Evolutionary conservation across 2,888 invertebrate species (phyloP).

Genomic region (Arrhopalites spinosus): DNA sequence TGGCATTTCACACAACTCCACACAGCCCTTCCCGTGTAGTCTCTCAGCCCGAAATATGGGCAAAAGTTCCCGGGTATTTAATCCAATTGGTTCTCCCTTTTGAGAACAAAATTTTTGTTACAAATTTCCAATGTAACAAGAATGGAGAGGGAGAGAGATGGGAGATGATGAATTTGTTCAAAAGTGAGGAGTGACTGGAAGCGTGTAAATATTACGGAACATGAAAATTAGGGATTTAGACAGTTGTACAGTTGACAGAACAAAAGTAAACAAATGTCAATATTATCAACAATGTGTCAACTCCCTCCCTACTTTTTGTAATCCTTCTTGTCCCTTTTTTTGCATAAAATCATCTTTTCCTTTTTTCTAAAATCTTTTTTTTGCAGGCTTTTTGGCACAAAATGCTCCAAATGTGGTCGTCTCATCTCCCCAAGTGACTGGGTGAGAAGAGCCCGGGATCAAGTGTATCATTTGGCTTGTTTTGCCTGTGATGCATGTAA

Average conservation of each 20-base stretch:
- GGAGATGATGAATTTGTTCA: neutral
- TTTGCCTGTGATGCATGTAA: conserved; percentile 92
- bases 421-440: conserved; percentile 94
- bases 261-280: neutral
- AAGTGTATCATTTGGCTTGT: conserved; percentile 97
- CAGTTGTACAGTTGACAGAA: neutral
- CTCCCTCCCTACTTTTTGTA: neutral
- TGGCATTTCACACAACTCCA: conserved; percentile 5
- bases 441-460: conserved; percentile 92
- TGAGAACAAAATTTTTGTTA: too few relatives aligned
- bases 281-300: neutral
- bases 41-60: too few relatives aligned
- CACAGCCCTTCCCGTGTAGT: neutral
- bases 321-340: neutral
- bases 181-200: neutral
- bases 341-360: neutral
- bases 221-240: neutral
- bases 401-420: conserved; percentile 93
- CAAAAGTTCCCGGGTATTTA: neutral
- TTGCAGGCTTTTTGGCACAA: conserved; percentile 90
- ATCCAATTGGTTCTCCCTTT: conserved; percentile 1
- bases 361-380: too few relatives aligned
- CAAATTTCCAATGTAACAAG: neutral
- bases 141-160: neutral
- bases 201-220: too few relatives aligned